Conservation (phyloP, 2,888 invertebrate species). For the Ochlodes sylvanus region DNA sequence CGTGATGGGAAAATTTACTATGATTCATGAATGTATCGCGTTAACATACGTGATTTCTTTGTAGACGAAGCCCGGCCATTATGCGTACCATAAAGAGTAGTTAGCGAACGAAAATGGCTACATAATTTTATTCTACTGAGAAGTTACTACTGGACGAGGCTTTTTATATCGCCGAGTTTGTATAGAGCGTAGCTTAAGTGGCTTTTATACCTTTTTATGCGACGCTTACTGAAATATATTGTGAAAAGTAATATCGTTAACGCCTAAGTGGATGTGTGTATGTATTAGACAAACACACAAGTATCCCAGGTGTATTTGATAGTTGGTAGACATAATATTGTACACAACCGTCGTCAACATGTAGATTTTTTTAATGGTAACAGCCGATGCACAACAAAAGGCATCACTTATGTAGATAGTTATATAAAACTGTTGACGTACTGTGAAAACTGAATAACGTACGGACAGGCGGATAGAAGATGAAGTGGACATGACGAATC, state of each 20-base stretch:
- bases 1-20: not conserved
- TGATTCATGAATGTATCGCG: slow-evolving; percentile 1
- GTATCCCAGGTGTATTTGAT: not conserved
- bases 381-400: too few relatives aligned
- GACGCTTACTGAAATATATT: slow-evolving; percentile 29
- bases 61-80: not conserved
- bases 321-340: too few relatives aligned
- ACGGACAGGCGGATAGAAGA: too few relatives aligned
- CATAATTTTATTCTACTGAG: slow-evolving; percentile 31
- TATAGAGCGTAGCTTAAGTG: slow-evolving; percentile 32
- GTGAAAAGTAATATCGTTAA: slow-evolving; percentile 24
- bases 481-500: too few relatives aligned
- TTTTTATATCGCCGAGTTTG: slow-evolving; percentile 27
- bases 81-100: slow-evolving; percentile 19
- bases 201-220: slow-evolving; percentile 28
- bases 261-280: not conserved
- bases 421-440: too few relatives aligned
- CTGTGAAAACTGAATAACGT: too few relatives aligned
- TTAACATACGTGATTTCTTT: not conserved
- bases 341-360: too few relatives aligned
- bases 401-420: too few relatives aligned
- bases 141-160: slow-evolving; percentile 22
- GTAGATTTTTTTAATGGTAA: too few relatives aligned
- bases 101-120: slow-evolving; percentile 28
- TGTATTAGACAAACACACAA: not conserved